phyloP scores from a whole-genome alignment of 2,113 vertebrate genomes.

The Sialia sialis region DNA sequence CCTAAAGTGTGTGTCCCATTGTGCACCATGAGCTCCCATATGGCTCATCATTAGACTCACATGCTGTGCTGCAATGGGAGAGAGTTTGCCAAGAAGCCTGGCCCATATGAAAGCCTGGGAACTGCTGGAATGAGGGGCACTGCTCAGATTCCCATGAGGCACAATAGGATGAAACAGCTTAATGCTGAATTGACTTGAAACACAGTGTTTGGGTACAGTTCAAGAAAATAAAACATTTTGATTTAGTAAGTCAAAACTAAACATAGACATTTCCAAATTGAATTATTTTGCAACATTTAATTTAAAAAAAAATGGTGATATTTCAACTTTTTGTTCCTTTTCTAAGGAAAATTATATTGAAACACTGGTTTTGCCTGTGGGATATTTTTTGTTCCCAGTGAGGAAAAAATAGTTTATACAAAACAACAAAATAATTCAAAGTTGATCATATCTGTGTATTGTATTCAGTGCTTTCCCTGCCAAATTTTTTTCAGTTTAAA shows the following conservation, averaged over 20 bases:
- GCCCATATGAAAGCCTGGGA: neutral
- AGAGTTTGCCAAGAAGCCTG: neutral
- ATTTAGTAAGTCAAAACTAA: constrained; percentile 36
- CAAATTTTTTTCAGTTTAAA: neutral
- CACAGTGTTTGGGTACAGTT: neutral
- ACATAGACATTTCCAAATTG: constrained; percentile 20
- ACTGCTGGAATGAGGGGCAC: neutral
- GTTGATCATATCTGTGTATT: constrained; percentile 11
- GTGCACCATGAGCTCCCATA: neutral
- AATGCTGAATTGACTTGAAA: constrained; percentile 12
- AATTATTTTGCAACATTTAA: constrained; percentile 33
- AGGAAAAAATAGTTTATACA: constrained; percentile 14
- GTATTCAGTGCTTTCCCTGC: neutral
- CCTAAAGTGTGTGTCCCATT: neutral
- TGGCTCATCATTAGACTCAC: neutral
- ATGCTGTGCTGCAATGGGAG: neutral
- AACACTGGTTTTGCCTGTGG: neutral
- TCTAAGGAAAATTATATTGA: constrained; percentile 8
- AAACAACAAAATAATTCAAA: constrained; percentile 17
- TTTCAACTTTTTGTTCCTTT: constrained; percentile 35
- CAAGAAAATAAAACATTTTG: constrained; percentile 20
- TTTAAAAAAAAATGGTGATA: constrained; percentile 1
- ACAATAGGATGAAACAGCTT: neutral
- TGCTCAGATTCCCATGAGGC: neutral
- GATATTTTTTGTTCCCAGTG: constrained; percentile 14